Evolutionary conservation across 2,888 invertebrate species (phyloP).

Genomic region (Pyrocoelia pectoralis): DNA sequence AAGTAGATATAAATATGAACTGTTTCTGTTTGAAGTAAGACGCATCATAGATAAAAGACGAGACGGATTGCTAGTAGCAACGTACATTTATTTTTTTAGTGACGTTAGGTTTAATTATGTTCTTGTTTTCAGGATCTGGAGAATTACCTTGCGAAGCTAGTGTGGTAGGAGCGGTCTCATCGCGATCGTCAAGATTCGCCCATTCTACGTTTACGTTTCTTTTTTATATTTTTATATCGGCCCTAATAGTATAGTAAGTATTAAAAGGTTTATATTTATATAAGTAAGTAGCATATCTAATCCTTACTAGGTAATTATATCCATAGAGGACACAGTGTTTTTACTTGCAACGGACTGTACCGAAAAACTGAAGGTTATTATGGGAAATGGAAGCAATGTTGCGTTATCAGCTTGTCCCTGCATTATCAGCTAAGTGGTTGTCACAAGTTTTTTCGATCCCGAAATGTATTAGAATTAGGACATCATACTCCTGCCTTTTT

Average conservation of each 20-base stretch:
- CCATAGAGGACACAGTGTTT: slow-evolving; percentile 10
- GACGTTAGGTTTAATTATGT: too few species aligned
- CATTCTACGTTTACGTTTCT: slow-evolving; percentile 32
- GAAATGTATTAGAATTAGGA: slow-evolving; percentile 2
- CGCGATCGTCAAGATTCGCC: slow-evolving; percentile 20
- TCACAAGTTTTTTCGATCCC: neutral
- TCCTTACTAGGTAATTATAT: neutral
- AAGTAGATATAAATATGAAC: too few species aligned
- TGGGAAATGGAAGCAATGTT: neutral
- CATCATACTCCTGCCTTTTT: slow-evolving; percentile 12
- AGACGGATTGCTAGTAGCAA: too few species aligned
- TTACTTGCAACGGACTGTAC: slow-evolving; percentile 4
- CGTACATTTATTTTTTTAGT: too few species aligned
- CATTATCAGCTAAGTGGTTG: neutral
- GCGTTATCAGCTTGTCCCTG: slow-evolving; percentile 9
- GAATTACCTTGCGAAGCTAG: slow-evolving; percentile 55
- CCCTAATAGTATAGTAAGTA: slow-evolving; percentile 47
- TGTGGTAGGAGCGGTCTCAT: slow-evolving; percentile 46
- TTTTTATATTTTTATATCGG: slow-evolving; percentile 42
- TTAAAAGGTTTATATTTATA: neutral
- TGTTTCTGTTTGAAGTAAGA: too few species aligned
- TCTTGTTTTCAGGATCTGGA: slow-evolving; percentile 48
- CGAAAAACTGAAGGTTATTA: neutral
- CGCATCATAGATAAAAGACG: too few species aligned
- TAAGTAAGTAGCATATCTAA: too few species aligned